These are phyloP conservation scores for Stomatorhinus walkeri DNA, from an alignment of 2,797 vertebrate genomes.

Conservation along the genomic window DNA sequence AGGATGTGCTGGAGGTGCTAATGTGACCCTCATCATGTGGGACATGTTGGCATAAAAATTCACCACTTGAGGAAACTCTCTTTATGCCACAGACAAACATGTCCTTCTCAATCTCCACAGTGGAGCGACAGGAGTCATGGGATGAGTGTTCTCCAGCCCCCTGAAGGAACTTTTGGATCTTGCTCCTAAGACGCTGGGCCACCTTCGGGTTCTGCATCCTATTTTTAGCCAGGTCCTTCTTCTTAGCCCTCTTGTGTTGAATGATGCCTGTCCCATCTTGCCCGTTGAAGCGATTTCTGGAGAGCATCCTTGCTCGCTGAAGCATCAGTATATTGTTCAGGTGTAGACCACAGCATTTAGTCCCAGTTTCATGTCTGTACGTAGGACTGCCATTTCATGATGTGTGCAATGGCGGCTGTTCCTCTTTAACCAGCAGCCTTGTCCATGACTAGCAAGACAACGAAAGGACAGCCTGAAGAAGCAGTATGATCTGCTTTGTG, in stretches of 20 bases:
- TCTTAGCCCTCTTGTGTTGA: constrained; percentile 59
- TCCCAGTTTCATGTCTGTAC: neutral
- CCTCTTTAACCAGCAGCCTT: neutral
- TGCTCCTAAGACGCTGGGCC: constrained; percentile 64
- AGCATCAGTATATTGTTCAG: neutral
- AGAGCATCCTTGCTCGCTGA: constrained; percentile 61
- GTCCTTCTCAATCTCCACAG: constrained; percentile 62
- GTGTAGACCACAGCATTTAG: neutral
- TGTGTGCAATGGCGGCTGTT: neutral
- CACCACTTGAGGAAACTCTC: constrained; percentile 43
- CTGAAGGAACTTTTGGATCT: constrained; percentile 76
- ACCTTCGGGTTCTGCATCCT: constrained; percentile 67
- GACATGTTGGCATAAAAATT: constrained; percentile 35
- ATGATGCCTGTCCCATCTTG: constrained; percentile 62
- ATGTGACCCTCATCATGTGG: constrained; percentile 47
- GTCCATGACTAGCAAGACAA: neutral
- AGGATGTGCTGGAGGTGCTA: constrained; percentile 38
- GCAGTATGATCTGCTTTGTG: neutral
- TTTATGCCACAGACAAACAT: constrained; percentile 45
- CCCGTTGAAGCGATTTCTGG: constrained; percentile 72
- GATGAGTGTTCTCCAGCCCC: constrained; percentile 66
- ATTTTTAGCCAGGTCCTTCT: constrained; percentile 64
- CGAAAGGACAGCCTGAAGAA: neutral
- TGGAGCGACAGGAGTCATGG: constrained; percentile 55
- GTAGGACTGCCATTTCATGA: neutral